phyloP scores from a whole-genome alignment of 2,888 invertebrate species.

The Oligia fasciuncula region DNA sequence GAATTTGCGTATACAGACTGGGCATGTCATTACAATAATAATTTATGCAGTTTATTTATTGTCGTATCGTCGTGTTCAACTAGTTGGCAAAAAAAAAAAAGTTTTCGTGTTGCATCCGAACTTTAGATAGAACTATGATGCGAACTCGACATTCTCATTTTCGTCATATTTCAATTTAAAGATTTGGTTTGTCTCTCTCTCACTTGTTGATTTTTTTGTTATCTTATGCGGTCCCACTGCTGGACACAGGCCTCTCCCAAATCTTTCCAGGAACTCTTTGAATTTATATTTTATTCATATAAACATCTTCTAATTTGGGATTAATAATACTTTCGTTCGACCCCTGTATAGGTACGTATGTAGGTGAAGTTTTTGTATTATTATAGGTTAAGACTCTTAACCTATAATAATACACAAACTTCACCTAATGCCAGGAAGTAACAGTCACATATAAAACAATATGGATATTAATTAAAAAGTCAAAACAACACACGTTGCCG shows the following conservation, averaged over 20 bases:
- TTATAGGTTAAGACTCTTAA: too few relatives aligned
- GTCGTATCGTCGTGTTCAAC: neutral
- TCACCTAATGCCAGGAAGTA: conserved; percentile 35
- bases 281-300: neutral
- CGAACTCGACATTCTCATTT: too few relatives aligned
- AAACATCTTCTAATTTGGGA: neutral
- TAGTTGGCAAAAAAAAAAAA: too few relatives aligned
- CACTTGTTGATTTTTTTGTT: too few relatives aligned
- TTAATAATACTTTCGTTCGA: neutral
- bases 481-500: conserved; percentile 46
- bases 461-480: conserved; percentile 59
- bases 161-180: too few relatives aligned
- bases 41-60: neutral
- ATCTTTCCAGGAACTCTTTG: neutral
- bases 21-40: neutral
- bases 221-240: too few relatives aligned
- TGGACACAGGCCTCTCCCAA: too few relatives aligned
- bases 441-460: conserved; percentile 50
- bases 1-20: neutral
- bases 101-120: too few relatives aligned
- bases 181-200: too few relatives aligned
- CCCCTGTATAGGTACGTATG: too few relatives aligned
- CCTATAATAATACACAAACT: conserved; percentile 6
- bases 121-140: too few relatives aligned
- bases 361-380: too few relatives aligned